Percentiles rank a stretch among this genome's conserved stretches.
phyloP scores from a whole-genome alignment of 2,888 invertebrate species.

The Tachina grossa region DNA sequence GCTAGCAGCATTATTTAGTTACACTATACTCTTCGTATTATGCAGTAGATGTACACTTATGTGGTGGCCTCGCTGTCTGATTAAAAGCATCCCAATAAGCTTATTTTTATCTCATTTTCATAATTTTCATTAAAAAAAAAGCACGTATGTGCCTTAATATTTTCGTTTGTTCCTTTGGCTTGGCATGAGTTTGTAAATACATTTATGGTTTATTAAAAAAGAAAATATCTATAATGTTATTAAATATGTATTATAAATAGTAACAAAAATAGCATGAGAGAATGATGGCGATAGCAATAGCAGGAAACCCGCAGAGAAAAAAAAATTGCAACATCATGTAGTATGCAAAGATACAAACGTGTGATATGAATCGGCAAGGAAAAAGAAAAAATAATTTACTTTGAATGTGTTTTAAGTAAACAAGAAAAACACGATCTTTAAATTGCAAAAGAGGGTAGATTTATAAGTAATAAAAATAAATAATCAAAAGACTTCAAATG shows the following conservation, averaged over 20 bases:
- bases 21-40: too few species aligned
- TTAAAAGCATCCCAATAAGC: constrained; percentile 6
- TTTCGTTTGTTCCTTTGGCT: constrained; percentile 11
- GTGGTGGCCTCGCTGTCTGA: not conserved
- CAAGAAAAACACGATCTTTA: constrained; percentile 39
- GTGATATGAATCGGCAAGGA: constrained; percentile 49
- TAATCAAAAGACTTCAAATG: too few species aligned
- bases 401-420: constrained; percentile 48
- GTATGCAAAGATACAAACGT: constrained; percentile 57
- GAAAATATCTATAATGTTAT: constrained; percentile 42
- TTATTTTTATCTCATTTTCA: constrained; percentile 6
- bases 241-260: constrained; percentile 18
- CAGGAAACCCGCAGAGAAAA: constrained; percentile 39
- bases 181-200: constrained; percentile 22
- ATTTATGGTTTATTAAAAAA: constrained; percentile 30
- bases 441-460: constrained; percentile 19
- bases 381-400: constrained; percentile 27
- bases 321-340: constrained; percentile 57
- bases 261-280: constrained; percentile 25
- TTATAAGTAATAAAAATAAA: too few species aligned
- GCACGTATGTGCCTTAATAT: constrained; percentile 4
- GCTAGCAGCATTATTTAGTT: not conserved
- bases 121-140: constrained; percentile 16
- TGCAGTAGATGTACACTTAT: not conserved
- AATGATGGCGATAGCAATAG: constrained; percentile 35